These are phyloP conservation scores for Bedellia somnulentella DNA, from an alignment of 2,888 invertebrate genomes.

Conservation along the genomic window DNA sequence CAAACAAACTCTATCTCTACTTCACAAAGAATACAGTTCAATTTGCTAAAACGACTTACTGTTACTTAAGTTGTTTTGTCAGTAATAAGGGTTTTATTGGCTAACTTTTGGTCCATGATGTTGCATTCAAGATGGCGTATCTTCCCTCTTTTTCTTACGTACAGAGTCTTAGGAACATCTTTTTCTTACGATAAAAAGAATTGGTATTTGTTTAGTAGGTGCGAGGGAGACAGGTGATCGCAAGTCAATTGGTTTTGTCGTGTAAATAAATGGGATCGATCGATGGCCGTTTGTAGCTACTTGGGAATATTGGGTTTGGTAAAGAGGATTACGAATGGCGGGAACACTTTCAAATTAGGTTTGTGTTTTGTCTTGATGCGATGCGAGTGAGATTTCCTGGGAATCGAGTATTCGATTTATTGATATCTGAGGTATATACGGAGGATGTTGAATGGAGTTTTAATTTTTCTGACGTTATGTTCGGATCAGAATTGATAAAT, in stretches of 20 bases:
- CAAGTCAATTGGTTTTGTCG: conserved; percentile 37
- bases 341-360: no score
- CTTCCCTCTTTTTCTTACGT: conserved; percentile 23
- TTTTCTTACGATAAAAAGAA: conserved; percentile 50
- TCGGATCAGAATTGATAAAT: no score
- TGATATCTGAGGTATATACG: no score
- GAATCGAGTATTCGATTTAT: no score
- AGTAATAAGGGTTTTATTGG: conserved; percentile 34
- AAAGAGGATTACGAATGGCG: no score
- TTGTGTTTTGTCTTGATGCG: no score
- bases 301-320: no score
- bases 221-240: conserved; percentile 6
- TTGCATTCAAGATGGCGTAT: conserved; percentile 57
- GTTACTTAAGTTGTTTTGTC: conserved; percentile 23
- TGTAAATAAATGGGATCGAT: conserved; percentile 39
- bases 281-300: conserved; percentile 20
- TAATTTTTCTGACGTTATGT: no score
- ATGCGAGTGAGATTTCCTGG: no score
- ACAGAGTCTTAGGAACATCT: conserved; percentile 14
- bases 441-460: no score
- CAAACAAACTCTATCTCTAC: conserved; percentile 5
- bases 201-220: no score
- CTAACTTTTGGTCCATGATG: conserved; percentile 53
- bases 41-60: conserved; percentile 21
- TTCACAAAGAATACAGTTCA: conserved; percentile 20